These are phyloP conservation scores for Pteronura brasiliensis DNA, from an alignment of 2,113 vertebrate species.

Conservation along the genomic window DNA sequence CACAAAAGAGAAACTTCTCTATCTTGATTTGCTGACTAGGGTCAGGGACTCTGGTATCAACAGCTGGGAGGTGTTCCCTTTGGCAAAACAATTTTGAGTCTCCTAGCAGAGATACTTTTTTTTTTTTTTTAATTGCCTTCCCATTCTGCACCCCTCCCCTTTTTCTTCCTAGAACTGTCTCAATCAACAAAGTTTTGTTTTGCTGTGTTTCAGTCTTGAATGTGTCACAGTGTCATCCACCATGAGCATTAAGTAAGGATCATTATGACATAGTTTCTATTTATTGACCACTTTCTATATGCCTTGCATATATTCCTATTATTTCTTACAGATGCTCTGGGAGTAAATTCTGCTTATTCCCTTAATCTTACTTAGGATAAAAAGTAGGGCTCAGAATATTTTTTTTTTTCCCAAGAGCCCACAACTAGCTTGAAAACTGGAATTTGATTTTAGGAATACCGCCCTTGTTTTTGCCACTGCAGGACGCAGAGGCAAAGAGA, in stretches of 20 bases:
- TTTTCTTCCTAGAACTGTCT: neutral
- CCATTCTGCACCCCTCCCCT: neutral
- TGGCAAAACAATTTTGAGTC: neutral
- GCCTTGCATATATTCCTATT: neutral
- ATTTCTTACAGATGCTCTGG: neutral
- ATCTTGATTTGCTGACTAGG: neutral
- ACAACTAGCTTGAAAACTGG: neutral
- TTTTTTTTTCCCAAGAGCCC: neutral
- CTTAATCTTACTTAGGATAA: neutral
- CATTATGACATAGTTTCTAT: neutral
- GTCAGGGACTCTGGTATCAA: no score
- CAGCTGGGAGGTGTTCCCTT: fast-evolving
- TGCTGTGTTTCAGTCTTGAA: no score
- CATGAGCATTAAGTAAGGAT: neutral
- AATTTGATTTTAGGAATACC: neutral
- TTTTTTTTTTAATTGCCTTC: neutral
- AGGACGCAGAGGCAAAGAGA: neutral
- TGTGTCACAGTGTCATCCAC: neutral
- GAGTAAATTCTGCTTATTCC: neutral
- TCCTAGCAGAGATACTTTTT: neutral
- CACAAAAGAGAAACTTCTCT: neutral
- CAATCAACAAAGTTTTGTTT: neutral
- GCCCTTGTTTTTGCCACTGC: neutral
- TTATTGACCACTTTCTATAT: neutral
- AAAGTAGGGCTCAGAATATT: neutral